These are phyloP conservation scores for Heliconius hortense DNA, from an alignment of 2,888 invertebrate species.

Conservation along the genomic window DNA sequence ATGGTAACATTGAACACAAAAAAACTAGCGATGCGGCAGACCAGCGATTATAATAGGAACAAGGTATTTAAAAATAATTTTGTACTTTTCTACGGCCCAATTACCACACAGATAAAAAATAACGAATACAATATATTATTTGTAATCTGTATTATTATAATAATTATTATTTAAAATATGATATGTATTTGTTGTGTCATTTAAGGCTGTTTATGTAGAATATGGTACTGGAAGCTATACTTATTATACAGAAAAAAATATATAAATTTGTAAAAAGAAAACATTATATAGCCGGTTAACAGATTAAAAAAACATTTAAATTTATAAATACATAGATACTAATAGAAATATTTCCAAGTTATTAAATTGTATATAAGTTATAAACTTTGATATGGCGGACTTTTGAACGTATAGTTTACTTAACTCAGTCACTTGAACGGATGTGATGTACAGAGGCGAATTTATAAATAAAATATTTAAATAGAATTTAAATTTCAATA, in stretches of 20 bases:
- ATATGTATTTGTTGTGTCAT: constrained; percentile 20
- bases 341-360: no score
- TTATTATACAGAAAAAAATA: neutral
- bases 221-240: constrained; percentile 1
- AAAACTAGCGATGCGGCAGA: neutral
- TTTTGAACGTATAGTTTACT: constrained; percentile 1
- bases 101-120: neutral
- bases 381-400: neutral
- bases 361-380: no score
- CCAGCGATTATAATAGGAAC: neutral
- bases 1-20: constrained; percentile 11
- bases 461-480: no score
- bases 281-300: neutral
- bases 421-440: neutral
- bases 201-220: neutral
- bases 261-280: neutral
- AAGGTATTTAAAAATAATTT: constrained; percentile 8
- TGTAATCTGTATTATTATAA: constrained; percentile 6
- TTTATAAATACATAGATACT: no score
- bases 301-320: neutral
- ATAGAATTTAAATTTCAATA: no score
- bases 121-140: neutral
- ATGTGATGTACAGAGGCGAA: neutral
- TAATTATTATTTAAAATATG: constrained; percentile 2
- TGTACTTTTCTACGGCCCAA: constrained; percentile 12